Evolutionary conservation across 2,888 invertebrate species (phyloP).

Genomic region (Eulithis testata): DNA sequence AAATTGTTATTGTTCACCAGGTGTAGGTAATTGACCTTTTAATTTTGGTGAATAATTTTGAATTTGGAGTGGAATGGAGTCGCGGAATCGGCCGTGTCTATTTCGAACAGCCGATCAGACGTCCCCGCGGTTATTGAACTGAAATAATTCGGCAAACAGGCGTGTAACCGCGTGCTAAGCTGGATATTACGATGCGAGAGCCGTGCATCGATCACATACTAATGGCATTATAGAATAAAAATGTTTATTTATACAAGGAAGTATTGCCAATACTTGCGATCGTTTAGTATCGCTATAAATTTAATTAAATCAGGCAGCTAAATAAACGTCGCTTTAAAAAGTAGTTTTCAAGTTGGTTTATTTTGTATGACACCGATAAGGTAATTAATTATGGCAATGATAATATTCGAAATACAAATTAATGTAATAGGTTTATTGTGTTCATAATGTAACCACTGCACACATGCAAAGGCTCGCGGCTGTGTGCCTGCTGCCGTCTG

Average conservation of each 20-base stretch:
- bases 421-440: conserved; percentile 56
- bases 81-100: conserved; percentile 64
- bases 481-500: conserved; percentile 67
- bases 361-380: conserved; percentile 56
- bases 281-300: background rate
- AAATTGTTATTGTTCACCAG: conserved; percentile 4
- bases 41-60: conserved; percentile 32
- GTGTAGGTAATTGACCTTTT: conserved; percentile 29
- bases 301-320: background rate
- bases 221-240: conserved; percentile 41
- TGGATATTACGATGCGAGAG: conserved; percentile 58
- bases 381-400: conserved; percentile 65
- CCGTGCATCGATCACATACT: conserved; percentile 41
- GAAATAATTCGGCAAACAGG: conserved; percentile 83
- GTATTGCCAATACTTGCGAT: conserved; percentile 2
- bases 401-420: conserved; percentile 65
- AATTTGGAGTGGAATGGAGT: conserved; percentile 63
- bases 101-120: conserved; percentile 77
- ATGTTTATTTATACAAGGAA: conserved; percentile 26
- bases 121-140: conserved; percentile 82
- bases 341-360: conserved; percentile 42
- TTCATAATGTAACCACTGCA: conserved; percentile 74
- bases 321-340: conserved; percentile 40
- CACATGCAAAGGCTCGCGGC: conserved; percentile 65
- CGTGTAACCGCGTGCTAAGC: conserved; percentile 78